Percentiles rank a stretch among this genome's conserved stretches.
These are phyloP conservation scores for Elysia chlorotica DNA, from an alignment of 1,140 invertebrate species.

Conservation along the genomic window DNA sequence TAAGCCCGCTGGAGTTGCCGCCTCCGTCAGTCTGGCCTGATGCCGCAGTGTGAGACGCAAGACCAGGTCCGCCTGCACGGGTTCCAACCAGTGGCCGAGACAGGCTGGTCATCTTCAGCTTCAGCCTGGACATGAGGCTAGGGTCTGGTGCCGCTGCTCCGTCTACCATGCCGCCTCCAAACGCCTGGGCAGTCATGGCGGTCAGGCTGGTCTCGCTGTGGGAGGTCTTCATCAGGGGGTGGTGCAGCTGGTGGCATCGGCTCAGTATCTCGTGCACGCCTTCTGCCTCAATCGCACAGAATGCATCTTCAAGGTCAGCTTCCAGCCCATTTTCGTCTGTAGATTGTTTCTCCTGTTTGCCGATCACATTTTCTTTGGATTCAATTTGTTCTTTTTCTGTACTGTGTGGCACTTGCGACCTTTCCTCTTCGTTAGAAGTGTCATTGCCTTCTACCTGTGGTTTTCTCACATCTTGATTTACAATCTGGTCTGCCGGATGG, in stretches of 20 bases:
- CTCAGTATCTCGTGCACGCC: conserved; percentile 21
- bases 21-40: background rate
- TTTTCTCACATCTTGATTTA: background rate
- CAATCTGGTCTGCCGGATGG: background rate
- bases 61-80: too few species aligned
- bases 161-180: background rate
- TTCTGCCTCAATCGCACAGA: conserved; percentile 21
- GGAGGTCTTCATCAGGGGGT: conserved; percentile 29
- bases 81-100: too few species aligned
- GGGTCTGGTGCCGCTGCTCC: background rate
- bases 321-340: background rate
- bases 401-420: background rate
- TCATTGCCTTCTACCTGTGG: too few species aligned
- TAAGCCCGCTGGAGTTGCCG: background rate
- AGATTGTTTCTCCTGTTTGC: background rate
- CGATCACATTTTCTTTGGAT: background rate
- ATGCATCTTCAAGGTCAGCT: conserved; percentile 21
- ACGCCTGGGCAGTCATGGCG: background rate
- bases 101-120: conserved; percentile 23
- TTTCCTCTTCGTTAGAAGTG: too few species aligned
- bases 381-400: background rate
- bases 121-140: conserved; percentile 24
- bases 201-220: conserved; percentile 29
- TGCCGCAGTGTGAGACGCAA: too few species aligned
- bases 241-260: conserved; percentile 25